These are phyloP conservation scores for Adineta ricciae DNA, from an alignment of 2,888 invertebrate species.

Conservation along the genomic window DNA sequence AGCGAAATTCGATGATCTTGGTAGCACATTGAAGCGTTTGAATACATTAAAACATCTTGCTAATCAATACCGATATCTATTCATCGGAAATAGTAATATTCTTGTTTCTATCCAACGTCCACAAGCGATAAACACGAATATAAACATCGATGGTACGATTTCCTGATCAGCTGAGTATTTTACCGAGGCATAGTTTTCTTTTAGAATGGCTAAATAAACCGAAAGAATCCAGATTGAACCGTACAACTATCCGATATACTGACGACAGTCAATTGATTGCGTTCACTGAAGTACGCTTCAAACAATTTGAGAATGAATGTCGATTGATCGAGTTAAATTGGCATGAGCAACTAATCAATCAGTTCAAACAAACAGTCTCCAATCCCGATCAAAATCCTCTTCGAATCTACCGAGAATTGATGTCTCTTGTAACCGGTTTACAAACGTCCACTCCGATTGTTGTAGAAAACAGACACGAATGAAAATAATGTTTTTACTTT, in stretches of 20 bases:
- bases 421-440: not conserved
- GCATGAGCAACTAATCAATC: not conserved
- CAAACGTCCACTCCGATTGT: not conserved
- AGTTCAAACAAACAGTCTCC: not conserved
- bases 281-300: not conserved
- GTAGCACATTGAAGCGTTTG: not conserved
- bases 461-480: not conserved
- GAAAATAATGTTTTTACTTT: not conserved
- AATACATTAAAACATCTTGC: not conserved
- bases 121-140: not conserved
- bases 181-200: not conserved
- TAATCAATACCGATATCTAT: not conserved
- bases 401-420: not conserved
- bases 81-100: not conserved
- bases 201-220: not conserved
- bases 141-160: not conserved
- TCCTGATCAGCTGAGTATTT: too few relatives aligned
- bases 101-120: not conserved
- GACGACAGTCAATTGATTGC: not conserved
- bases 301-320: slow-evolving; percentile 14
- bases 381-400: not conserved
- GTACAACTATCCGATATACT: not conserved
- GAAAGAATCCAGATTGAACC: not conserved
- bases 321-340: slow-evolving; percentile 1
- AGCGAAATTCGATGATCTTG: not conserved